Evolutionary conservation across 2,797 vertebrate genomes (phyloP), one percentile per base, ranked within the genome.

Genomic region (Acanthornis magna): DNA sequence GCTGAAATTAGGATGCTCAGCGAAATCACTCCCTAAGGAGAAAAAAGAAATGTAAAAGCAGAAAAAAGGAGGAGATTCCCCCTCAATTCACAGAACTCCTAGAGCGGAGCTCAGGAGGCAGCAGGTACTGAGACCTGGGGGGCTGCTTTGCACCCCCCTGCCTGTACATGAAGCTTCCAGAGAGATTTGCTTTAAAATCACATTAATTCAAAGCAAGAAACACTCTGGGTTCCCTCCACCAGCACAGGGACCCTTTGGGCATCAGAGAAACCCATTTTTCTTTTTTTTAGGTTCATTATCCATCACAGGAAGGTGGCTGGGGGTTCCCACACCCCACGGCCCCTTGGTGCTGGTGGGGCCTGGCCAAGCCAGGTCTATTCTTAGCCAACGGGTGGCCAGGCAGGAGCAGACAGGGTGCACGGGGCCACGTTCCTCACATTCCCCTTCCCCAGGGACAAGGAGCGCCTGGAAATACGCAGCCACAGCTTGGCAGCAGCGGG

Each of bases 371-470:
- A 7, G 85, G 75, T 63, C 96, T 96, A 96, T 96, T 96, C 95
- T 96, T 96, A 96, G 96, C 88, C 1, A 0, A 1, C 5, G 82
- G 57, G 90, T 63, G 93, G 88, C 83, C 55, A 5, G 89, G 91
- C 84, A 63, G 91, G 93, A 87, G 96, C 91, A 63, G 89, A 51
- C 87, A 94, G 93, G 93, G 95, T 54, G 89, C 92, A 23, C 42
- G 8, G 90, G 89, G 91, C 95, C n/a, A 36, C 96, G 93, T 97
- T 94, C 96, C 82, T 97, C 65, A 2, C 96, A 97, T 96, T 97
- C 95, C 95, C 92, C 79, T 78, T 79, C 87, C 88, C 91, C 26
- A 32, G 93, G 96, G 95, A 96, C 95, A 93, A 93, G 95, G 38
- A 93, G 89, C 1, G 87, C 87, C 93, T 91, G 95, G 72, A 93